These are phyloP conservation scores for Puffinus mauretanicus DNA, from an alignment of 2,113 vertebrate genomes.

Conservation along the genomic window DNA sequence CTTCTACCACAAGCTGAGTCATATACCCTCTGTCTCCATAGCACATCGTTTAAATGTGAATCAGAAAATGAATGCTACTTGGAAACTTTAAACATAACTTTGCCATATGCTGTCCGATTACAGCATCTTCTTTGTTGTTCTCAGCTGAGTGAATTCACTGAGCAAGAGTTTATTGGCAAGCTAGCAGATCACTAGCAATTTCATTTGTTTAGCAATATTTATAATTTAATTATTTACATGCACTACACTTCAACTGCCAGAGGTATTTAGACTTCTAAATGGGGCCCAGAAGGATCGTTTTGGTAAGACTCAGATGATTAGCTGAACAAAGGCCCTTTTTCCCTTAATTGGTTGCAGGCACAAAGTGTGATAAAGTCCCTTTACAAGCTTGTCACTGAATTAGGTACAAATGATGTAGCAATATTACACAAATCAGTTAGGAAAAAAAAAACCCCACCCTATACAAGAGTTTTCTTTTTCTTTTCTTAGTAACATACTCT, in stretches of 20 bases:
- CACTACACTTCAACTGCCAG: slow-evolving; percentile 14
- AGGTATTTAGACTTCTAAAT: slow-evolving; percentile 35
- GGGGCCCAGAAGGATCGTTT: slow-evolving; percentile 20
- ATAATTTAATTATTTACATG: slow-evolving; percentile 49
- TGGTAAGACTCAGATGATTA: slow-evolving; percentile 40
- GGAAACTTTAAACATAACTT: slow-evolving; percentile 42
- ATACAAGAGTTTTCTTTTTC: background rate
- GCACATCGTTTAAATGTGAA: background rate
- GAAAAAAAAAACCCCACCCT: background rate
- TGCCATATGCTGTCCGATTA: background rate
- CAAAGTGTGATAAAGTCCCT: background rate
- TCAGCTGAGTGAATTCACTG: background rate
- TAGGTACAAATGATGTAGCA: slow-evolving; percentile 12
- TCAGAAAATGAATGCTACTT: slow-evolving; percentile 1
- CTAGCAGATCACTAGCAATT: slow-evolving; percentile 13
- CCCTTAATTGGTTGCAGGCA: slow-evolving; percentile 19
- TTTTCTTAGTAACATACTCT: background rate
- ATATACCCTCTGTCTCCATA: slow-evolving; percentile 7
- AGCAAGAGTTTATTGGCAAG: background rate
- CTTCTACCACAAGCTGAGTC: slow-evolving; percentile 32
- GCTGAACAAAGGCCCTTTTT: slow-evolving; percentile 22
- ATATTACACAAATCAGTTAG: background rate
- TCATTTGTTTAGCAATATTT: slow-evolving; percentile 25
- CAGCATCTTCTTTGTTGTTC: background rate
- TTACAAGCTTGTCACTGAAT: slow-evolving; percentile 18